Conservation (phyloP, 64 coral and sea anemone genomes). For the Trachythela sp. region DNA sequence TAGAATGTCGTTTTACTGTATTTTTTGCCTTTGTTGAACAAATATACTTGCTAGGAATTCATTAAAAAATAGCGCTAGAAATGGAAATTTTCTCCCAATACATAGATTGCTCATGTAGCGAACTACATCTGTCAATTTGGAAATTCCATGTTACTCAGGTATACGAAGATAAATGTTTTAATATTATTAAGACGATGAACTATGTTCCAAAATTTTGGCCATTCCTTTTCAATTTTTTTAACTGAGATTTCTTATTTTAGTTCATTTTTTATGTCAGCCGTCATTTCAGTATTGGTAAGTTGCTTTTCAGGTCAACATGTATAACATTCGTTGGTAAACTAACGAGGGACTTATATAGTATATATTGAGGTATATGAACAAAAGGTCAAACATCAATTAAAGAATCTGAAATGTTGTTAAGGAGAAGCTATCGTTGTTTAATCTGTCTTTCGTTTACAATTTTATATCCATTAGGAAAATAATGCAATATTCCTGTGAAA, state of each 20-base stretch:
- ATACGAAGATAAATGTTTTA: conserved; percentile 25
- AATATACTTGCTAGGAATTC: background rate
- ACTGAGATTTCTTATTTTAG: conserved; percentile 27
- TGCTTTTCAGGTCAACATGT: background rate
- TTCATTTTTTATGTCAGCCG: conserved; percentile 87
- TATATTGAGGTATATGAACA: too few relatives aligned
- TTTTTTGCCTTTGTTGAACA: too few relatives aligned
- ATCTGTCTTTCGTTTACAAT: too few relatives aligned
- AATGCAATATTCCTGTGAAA: too few relatives aligned
- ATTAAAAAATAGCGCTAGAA: background rate
- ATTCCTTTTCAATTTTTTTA: background rate
- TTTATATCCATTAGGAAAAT: too few relatives aligned
- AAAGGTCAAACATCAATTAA: too few relatives aligned
- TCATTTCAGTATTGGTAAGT: conserved; percentile 78
- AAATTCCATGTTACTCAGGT: conserved; percentile 93
- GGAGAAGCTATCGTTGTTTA: too few relatives aligned
- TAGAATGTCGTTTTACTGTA: background rate
- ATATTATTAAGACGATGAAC: background rate
- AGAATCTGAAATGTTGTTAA: too few relatives aligned
- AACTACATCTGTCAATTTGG: conserved; percentile 92
- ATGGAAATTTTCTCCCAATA: background rate
- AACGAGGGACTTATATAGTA: too few relatives aligned
- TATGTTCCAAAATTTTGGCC: background rate
- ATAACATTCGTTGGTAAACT: too few relatives aligned
- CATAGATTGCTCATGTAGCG: conserved; percentile 64